Conservation (phyloP, 2,797 vertebrate species). For the Gorsachius magnificus region DNA sequence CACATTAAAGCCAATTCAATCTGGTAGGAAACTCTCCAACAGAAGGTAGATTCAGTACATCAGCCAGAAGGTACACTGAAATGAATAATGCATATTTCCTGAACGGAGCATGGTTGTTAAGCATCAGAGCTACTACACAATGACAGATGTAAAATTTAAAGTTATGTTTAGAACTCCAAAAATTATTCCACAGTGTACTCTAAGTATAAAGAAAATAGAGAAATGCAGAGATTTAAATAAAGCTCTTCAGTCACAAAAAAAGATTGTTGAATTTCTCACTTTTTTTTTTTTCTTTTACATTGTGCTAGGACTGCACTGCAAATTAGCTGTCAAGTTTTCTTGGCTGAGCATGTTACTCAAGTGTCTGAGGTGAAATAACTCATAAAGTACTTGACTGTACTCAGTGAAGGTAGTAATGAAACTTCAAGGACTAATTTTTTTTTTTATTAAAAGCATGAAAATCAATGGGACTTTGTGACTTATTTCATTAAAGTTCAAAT, state of each 20-base stretch:
- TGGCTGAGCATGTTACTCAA: background rate
- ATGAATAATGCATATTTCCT: slow-evolving; percentile 51
- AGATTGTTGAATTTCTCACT: background rate
- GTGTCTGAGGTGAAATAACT: background rate
- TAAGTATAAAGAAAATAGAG: background rate
- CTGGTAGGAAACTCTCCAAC: background rate
- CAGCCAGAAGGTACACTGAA: slow-evolving; percentile 53
- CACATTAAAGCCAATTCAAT: slow-evolving; percentile 3
- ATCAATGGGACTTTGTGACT: background rate
- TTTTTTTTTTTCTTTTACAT: background rate
- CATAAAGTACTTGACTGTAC: background rate
- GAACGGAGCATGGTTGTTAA: background rate
- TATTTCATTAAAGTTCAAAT: background rate
- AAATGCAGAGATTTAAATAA: background rate
- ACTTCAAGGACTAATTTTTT: background rate
- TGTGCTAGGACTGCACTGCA: background rate
- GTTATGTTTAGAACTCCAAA: background rate
- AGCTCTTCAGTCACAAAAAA: background rate
- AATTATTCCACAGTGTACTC: background rate
- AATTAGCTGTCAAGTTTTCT: background rate
- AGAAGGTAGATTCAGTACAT: slow-evolving; percentile 29
- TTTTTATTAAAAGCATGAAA: background rate
- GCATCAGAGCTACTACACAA: background rate
- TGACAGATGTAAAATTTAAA: slow-evolving; percentile 26
- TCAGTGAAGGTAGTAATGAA: background rate